Evolutionary conservation across 2,113 vertebrate species (phyloP).

Genomic region (Corythornis cristatus): DNA sequence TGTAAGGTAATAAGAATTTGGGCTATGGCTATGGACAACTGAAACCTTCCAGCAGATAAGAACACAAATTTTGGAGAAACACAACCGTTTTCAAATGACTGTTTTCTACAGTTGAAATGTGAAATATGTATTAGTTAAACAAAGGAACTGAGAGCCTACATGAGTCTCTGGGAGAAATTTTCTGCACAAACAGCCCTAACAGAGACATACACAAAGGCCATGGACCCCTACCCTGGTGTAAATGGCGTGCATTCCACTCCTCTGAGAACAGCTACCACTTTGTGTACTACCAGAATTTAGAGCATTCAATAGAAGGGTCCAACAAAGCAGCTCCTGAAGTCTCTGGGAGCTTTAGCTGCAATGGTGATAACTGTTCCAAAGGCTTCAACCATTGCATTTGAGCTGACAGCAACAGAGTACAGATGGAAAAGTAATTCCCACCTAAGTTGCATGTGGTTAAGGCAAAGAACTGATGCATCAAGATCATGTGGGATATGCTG

Average conservation of each 20-base stretch:
- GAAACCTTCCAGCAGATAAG: neutral
- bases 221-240: neutral
- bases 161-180: neutral
- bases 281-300: neutral
- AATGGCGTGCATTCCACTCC: neutral
- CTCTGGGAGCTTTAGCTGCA: neutral
- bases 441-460: neutral
- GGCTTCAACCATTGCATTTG: neutral
- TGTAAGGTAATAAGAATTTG: neutral
- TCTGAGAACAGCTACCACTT: neutral
- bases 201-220: neutral
- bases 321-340: neutral
- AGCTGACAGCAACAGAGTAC: neutral
- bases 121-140: slow-evolving; percentile 15
- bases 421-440: neutral
- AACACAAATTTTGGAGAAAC: neutral
- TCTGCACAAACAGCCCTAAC: neutral
- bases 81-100: neutral
- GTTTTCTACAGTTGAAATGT: neutral
- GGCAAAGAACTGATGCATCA: neutral
- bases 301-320: neutral
- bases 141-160: neutral
- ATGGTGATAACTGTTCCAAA: neutral
- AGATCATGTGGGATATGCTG: neutral
- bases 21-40: neutral